A percentile compares a stretch with the other conserved stretches of the same genome.
phyloP scores from a whole-genome alignment of 2,888 invertebrate species.

The Agonopterix heracliana region DNA sequence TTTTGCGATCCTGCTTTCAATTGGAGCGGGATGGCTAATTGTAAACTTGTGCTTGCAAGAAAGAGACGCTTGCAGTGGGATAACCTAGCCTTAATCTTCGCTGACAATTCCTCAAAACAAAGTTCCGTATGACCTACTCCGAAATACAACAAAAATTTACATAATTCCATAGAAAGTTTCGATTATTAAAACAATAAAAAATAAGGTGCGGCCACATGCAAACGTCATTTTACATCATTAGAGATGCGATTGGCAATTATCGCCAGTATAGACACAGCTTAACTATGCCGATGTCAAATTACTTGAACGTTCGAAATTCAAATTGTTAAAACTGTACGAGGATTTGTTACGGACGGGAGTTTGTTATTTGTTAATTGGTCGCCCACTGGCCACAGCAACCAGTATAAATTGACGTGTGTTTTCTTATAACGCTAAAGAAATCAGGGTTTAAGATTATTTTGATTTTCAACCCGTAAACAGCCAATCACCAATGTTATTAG shows the following conservation, averaged over 20 bases:
- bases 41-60: too few species aligned
- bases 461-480: too few species aligned
- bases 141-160: background rate
- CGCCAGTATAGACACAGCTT: slow-evolving; percentile 29
- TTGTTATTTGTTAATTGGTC: slow-evolving; percentile 70
- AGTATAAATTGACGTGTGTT: slow-evolving; percentile 22
- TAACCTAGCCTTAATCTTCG: too few species aligned
- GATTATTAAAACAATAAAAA: too few species aligned
- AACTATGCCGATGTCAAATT: slow-evolving; percentile 52
- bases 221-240: too few species aligned
- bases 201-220: background rate
- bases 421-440: background rate
- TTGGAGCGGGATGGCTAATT: too few species aligned
- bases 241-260: too few species aligned
- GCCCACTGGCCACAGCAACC: slow-evolving; percentile 42
- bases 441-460: slow-evolving; percentile 12
- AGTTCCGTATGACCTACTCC: slow-evolving; percentile 1
- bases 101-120: too few species aligned
- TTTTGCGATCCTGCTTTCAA: too few species aligned
- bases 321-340: slow-evolving; percentile 74
- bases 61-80: too few species aligned
- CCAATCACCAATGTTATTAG: slow-evolving; percentile 28
- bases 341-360: slow-evolving; percentile 65
- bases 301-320: slow-evolving; percentile 55
- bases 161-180: too few species aligned